Evolutionary conservation across 2,113 vertebrate species (phyloP).

Genomic region (Myiozetetes cayanensis): DNA sequence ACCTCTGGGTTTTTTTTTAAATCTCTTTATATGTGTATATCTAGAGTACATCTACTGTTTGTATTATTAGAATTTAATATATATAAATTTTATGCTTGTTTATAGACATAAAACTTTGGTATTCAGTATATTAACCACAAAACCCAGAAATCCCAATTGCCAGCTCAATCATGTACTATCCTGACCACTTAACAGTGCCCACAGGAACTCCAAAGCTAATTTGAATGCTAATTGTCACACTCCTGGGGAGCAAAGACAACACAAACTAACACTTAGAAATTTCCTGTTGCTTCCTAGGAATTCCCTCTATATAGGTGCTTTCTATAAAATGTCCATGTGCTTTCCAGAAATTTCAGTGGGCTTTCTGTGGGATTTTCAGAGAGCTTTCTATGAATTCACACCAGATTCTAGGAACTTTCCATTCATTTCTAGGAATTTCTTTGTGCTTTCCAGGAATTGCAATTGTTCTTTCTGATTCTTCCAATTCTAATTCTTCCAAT

Average conservation of each 20-base stretch:
- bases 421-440: not conserved
- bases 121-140: not conserved
- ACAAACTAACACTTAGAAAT: not conserved
- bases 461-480: too few species aligned
- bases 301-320: not conserved
- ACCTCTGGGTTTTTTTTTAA: not conserved
- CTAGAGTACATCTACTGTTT: not conserved
- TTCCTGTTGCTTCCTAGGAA: not conserved
- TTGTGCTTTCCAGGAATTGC: not conserved
- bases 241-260: not conserved
- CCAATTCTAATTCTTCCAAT: not conserved
- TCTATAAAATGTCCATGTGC: not conserved
- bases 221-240: not conserved
- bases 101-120: not conserved
- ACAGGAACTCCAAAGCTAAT: not conserved
- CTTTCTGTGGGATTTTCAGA: not conserved
- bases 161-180: too few species aligned
- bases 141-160: not conserved
- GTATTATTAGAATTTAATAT: not conserved
- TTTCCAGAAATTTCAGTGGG: not conserved
- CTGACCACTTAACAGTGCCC: not conserved
- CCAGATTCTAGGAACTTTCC: not conserved
- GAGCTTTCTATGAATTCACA: not conserved
- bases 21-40: not conserved
- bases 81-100: not conserved